Evolutionary conservation across 2,888 invertebrate genomes (phyloP).

Genomic region (Machimus atricapillus): DNA sequence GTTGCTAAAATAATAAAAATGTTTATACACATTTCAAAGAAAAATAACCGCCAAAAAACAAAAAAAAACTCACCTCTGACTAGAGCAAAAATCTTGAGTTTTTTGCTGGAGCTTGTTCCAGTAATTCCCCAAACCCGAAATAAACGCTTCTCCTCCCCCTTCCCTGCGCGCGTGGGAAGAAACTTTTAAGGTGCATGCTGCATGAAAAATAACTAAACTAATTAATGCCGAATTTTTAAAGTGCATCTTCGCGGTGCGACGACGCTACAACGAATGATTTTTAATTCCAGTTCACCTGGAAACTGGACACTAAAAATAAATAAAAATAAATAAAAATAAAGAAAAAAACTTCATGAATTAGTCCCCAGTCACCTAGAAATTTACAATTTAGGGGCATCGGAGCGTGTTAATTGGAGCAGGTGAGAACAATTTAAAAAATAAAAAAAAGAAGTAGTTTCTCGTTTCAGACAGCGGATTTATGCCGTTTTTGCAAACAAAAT

Average conservation of each 20-base stretch:
- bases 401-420: not conserved
- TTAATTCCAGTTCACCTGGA: too few species aligned
- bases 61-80: not conserved
- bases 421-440: not conserved
- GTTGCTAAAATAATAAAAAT: slow-evolving; percentile 42
- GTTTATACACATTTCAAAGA: not conserved
- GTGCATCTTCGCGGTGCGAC: too few species aligned
- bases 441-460: not conserved
- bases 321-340: not conserved
- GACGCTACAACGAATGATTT: too few species aligned
- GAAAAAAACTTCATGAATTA: not conserved
- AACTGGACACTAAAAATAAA: too few species aligned
- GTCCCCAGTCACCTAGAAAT: not conserved
- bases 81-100: not conserved
- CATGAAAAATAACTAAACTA: not conserved
- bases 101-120: slow-evolving; percentile 1
- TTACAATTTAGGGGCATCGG: not conserved
- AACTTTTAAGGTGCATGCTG: not conserved
- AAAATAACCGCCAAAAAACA: too few species aligned
- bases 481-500: too few species aligned
- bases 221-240: too few species aligned
- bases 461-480: too few species aligned
- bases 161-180: not conserved
- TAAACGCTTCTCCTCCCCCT: not conserved
- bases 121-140: not conserved